phyloP scores from a whole-genome alignment of 2,888 invertebrate species.

The Eupithecia dodoneata region DNA sequence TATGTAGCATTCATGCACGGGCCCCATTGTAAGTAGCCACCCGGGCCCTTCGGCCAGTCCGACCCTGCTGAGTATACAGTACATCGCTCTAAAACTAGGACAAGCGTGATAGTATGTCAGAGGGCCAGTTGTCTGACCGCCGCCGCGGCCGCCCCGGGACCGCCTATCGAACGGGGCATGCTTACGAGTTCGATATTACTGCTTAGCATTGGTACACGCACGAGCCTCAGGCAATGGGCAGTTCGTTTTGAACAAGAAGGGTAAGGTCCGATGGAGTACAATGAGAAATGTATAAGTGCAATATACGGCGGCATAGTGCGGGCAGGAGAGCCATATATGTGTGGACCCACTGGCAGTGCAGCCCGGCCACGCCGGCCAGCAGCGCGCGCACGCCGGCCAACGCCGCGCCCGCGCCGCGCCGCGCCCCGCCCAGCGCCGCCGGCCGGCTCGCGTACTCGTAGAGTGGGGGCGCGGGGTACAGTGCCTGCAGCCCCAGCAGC shows the following conservation, averaged over 20 bases:
- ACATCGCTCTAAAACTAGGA: not conserved
- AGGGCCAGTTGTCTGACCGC: no score
- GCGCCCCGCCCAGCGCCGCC: conserved; percentile 71
- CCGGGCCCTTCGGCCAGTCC: no score
- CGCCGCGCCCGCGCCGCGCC: conserved; percentile 58
- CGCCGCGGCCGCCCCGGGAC: no score
- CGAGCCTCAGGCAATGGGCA: no score
- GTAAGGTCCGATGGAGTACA: no score
- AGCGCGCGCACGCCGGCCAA: conserved; percentile 68
- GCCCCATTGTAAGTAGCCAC: no score
- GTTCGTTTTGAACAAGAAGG: no score
- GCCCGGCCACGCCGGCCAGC: conserved; percentile 56
- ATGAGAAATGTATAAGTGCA: not conserved
- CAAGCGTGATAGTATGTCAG: not conserved
- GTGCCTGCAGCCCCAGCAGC: conserved; percentile 84
- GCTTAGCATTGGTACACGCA: not conserved
- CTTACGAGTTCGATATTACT: not conserved
- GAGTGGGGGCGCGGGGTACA: conserved; percentile 65
- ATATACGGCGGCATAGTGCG: not conserved
- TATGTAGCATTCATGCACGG: no score
- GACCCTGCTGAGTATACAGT: no score
- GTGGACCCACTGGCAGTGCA: conserved; percentile 41
- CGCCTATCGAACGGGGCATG: no score
- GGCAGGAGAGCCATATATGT: not conserved
- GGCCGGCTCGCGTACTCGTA: conserved; percentile 88